phyloP scores from a whole-genome alignment of 2,113 vertebrate genomes.

The Nannobrachium achirus region DNA sequence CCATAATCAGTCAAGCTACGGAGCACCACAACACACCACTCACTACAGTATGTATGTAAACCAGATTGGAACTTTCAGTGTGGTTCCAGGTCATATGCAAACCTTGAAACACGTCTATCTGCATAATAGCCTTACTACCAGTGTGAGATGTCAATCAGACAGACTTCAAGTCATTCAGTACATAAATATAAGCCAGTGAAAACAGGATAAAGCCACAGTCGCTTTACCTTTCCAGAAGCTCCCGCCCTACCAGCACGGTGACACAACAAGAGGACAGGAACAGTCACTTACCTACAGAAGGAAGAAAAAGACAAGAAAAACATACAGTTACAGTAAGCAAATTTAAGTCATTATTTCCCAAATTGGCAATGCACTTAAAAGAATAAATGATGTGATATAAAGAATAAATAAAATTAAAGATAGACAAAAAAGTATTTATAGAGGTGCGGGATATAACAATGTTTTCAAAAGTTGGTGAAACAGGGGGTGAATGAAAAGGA shows the following conservation, averaged over 20 bases:
- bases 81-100: neutral
- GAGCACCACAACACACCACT: neutral
- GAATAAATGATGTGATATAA: too few species aligned
- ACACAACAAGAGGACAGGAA: slow-evolving; percentile 29
- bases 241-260: neutral
- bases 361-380: too few species aligned
- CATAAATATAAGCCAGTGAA: too few species aligned
- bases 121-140: too few species aligned
- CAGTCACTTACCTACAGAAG: slow-evolving; percentile 69
- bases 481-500: too few species aligned
- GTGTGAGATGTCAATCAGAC: too few species aligned
- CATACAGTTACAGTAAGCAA: slow-evolving; percentile 9
- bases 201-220: too few species aligned
- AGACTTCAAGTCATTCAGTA: too few species aligned
- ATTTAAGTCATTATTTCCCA: too few species aligned
- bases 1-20: neutral
- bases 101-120: neutral
- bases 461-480: too few species aligned
- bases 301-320: slow-evolving; percentile 11
- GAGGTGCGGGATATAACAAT: neutral
- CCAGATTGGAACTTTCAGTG: slow-evolving; percentile 1
- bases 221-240: slow-evolving; percentile 10
- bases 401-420: too few species aligned
- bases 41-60: slow-evolving; percentile 2
- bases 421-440: neutral